These are phyloP conservation scores for Capreolus pygargus DNA, from an alignment of 2,113 vertebrate species.

Conservation along the genomic window DNA sequence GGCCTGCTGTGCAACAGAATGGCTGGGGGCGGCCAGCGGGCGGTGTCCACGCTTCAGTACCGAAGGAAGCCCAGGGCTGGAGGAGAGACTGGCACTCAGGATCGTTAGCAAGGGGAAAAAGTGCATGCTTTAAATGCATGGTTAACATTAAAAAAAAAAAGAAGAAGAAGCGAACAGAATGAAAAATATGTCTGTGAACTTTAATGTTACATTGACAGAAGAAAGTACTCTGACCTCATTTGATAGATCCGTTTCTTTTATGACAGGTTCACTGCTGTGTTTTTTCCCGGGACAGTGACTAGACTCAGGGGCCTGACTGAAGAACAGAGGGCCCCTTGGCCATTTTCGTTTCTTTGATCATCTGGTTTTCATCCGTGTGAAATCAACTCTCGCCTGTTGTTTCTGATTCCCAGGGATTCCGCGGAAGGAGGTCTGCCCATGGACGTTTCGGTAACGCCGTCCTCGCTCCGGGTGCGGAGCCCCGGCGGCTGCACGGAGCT, in stretches of 20 bases:
- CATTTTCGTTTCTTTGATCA: background rate
- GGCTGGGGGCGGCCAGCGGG: background rate
- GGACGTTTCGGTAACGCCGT: slow-evolving; percentile 77
- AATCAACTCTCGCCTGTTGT: slow-evolving; percentile 22
- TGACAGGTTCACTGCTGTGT: background rate
- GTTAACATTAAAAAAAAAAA: background rate
- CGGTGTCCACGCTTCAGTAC: background rate
- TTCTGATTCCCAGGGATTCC: slow-evolving; percentile 78
- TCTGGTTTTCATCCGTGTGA: background rate
- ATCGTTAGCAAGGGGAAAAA: background rate
- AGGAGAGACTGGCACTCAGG: background rate
- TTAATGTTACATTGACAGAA: background rate
- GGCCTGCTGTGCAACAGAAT: background rate
- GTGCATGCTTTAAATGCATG: background rate
- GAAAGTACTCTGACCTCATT: background rate
- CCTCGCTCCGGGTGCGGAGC: slow-evolving; percentile 76
- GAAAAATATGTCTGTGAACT: background rate
- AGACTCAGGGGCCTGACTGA: background rate
- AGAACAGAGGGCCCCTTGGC: background rate
- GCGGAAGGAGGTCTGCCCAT: slow-evolving; percentile 73
- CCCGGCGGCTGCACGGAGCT: slow-evolving; percentile 69
- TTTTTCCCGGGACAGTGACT: background rate
- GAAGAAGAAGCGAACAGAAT: background rate
- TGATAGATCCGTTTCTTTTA: background rate
- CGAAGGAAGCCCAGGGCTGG: background rate